These are phyloP conservation scores for Gorilla gorilla DNA, from an alignment of 2,113 vertebrate genomes.

Conservation along the genomic window DNA sequence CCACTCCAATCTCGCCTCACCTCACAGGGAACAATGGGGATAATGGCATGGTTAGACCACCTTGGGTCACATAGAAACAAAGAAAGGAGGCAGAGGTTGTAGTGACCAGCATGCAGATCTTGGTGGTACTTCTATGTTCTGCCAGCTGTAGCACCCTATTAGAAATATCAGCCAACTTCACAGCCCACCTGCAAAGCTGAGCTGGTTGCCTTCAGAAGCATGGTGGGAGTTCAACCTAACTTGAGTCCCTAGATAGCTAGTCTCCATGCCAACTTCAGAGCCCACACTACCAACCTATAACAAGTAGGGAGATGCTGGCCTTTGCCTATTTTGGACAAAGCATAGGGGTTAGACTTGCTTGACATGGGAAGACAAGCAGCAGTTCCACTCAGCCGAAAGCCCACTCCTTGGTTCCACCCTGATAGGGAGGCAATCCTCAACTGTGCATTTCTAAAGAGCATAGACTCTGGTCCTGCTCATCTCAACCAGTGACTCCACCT, in stretches of 20 bases:
- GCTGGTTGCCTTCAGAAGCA: background rate
- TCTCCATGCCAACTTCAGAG: background rate
- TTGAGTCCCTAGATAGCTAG: background rate
- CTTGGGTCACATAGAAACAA: background rate
- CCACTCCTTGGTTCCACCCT: background rate
- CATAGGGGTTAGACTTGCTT: background rate
- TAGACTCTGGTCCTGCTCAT: background rate
- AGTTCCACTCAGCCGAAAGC: background rate
- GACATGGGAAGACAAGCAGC: background rate
- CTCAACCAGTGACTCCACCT: background rate
- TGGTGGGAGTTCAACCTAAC: background rate
- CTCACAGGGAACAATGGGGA: background rate
- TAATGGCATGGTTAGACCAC: background rate
- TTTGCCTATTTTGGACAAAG: background rate
- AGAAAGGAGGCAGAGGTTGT: background rate
- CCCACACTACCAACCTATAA: background rate
- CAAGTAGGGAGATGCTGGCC: background rate
- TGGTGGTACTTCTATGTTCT: background rate
- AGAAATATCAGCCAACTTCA: background rate
- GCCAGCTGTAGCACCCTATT: background rate
- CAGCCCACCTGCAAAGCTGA: background rate
- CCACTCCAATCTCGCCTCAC: background rate
- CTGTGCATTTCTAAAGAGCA: background rate
- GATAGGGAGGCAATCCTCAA: background rate
- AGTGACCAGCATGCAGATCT: background rate